Percentiles rank a stretch among this genome's conserved stretches.
Conservation (phyloP, 1,140 invertebrate species). For the Hyles euphorbiae region DNA sequence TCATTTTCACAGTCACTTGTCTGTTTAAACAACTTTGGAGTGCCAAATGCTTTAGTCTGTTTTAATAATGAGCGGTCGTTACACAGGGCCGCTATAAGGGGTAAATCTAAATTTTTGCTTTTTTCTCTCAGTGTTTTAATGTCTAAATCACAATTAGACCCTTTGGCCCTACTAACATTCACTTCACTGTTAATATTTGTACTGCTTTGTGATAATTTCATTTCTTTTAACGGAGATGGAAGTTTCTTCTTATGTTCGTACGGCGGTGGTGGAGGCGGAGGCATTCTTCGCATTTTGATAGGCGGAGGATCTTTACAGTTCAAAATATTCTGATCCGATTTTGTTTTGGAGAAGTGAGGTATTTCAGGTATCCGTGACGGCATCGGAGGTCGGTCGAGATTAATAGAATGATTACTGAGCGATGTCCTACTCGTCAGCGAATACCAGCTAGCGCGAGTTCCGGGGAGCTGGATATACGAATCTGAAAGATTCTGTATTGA, state of each 20-base stretch:
- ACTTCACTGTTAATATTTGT: constrained; percentile 34
- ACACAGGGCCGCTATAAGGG: constrained; percentile 91
- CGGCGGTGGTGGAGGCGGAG: constrained; percentile 85
- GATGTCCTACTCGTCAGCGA: constrained; percentile 75
- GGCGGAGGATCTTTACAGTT: constrained; percentile 78
- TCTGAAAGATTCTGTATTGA: constrained; percentile 86
- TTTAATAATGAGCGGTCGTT: constrained; percentile 90
- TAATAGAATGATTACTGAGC: constrained; percentile 73
- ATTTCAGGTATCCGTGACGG: constrained; percentile 74
- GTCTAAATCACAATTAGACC: constrained; percentile 78
- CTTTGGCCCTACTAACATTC: constrained; percentile 46
- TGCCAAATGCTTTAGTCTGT: constrained; percentile 88
- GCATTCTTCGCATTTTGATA: constrained; percentile 79
- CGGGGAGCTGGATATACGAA: constrained; percentile 80
- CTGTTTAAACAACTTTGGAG: constrained; percentile 79
- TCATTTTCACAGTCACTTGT: constrained; percentile 66
- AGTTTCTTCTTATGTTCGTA: constrained; percentile 76
- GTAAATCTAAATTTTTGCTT: constrained; percentile 90
- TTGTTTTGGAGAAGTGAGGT: constrained; percentile 79
- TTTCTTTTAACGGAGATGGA: constrained; percentile 47
- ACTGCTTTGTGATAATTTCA: constrained; percentile 35
- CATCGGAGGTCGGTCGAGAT: constrained; percentile 76
- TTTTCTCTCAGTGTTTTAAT: constrained; percentile 89
- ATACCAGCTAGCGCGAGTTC: constrained; percentile 76
- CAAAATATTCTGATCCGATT: constrained; percentile 87